Percentiles rank a stretch among this genome's conserved stretches.
These are phyloP conservation scores for Brachyhypopomus occidentalis DNA, from an alignment of 2,113 vertebrate genomes.

Conservation along the genomic window DNA sequence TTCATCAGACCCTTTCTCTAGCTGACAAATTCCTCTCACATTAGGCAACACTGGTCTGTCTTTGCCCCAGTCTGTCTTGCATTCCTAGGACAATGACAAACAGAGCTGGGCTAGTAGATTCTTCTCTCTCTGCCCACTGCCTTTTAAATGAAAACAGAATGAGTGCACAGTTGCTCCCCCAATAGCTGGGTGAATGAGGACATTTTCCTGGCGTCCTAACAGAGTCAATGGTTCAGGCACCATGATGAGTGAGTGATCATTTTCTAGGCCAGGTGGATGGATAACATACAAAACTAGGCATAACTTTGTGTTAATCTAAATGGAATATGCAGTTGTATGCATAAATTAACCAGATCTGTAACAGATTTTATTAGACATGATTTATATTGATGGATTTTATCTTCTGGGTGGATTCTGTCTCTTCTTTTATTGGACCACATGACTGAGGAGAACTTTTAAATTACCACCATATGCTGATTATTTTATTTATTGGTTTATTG, in stretches of 20 bases:
- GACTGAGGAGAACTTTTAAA: too few relatives aligned
- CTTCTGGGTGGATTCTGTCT: too few relatives aligned
- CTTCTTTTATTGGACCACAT: too few relatives aligned
- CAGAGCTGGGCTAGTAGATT: constrained; percentile 53
- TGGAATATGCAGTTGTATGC: background rate
- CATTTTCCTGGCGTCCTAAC: constrained; percentile 29
- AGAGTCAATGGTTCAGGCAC: constrained; percentile 13
- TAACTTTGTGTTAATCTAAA: background rate
- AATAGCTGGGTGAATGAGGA: constrained; percentile 39
- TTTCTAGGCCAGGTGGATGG: background rate
- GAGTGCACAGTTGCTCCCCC: constrained; percentile 33
- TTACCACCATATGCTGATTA: too few relatives aligned
- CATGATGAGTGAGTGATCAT: background rate
- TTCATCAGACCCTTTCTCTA: constrained; percentile 60
- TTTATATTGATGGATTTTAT: too few relatives aligned
- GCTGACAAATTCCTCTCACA: constrained; percentile 72
- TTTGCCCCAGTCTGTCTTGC: constrained; percentile 66
- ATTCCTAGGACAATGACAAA: constrained; percentile 69
- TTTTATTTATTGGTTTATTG: too few relatives aligned
- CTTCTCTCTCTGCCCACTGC: constrained; percentile 47
- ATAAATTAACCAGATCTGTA: too few relatives aligned
- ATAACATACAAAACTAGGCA: background rate
- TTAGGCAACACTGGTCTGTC: constrained; percentile 68
- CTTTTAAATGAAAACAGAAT: constrained; percentile 53
- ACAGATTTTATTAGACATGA: background rate